Base-by-base conservation (phyloP, 2,113 vertebrate species). In the Varanus komodoensis region DNA sequence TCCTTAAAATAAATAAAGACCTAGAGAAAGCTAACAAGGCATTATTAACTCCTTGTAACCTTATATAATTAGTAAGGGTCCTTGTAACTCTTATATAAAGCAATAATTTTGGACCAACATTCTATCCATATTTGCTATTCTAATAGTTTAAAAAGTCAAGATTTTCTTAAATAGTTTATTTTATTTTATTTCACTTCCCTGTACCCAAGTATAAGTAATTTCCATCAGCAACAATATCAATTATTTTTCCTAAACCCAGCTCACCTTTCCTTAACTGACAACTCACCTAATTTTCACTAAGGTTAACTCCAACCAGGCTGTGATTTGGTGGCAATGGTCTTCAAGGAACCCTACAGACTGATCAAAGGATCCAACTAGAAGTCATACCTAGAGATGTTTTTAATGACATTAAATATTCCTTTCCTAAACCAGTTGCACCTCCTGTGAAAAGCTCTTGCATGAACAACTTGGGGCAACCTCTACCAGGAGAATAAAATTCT, bases 41-140 rank as follows among this genome's bases (percentile, higher is more conserved):
- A 87, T 64, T 87, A 85, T 75, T 77, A 64, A 75, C 17, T 75
- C 34, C 54, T 54, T 25, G 32, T 67, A 48, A 29, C 38, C 29
- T 23, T 44, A 44, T 44, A 44, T 44, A 44, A 44, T 44, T 44
- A 44, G 38, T 44, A 44, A 44, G 38, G 38, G 27, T 75, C 34
- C 54, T 54, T 25, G 32, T 67, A 48, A 29, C 38, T 17, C 12
- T 71, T 85, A 48, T 1, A 78, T 38, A n/a, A 67, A 64, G 86
- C 74, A 87, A 87, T 87, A 79, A 79, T 78, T 64, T 57, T 64
- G 38, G 48, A 87, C 34, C 6, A 54, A 74, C 17, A 25, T 32
- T 67, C 7, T 87, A 19, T 87, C 86, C 54, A 64, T 78, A 87
- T 78, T 74, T 87, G 74, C 64, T 54, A 78, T 79, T 67, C 52